Evolutionary conservation across 37 sponge, comb jelly and placozoan genomes (phyloP).

Genomic region (Corticium candelabrum): DNA sequence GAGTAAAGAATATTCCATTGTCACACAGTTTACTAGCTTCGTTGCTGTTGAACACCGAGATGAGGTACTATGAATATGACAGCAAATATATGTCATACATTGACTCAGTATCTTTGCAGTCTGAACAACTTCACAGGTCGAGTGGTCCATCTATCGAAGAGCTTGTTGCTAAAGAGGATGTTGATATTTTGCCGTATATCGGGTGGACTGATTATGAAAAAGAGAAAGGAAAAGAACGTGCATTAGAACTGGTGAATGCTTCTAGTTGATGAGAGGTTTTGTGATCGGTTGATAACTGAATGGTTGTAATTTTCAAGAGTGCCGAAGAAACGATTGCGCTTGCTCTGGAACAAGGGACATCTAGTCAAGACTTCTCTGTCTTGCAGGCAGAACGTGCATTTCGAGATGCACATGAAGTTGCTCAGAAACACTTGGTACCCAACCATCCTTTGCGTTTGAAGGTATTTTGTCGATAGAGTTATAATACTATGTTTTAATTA

Average conservation of each 20-base stretch:
- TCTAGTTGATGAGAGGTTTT: not conserved
- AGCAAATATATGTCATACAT: not conserved
- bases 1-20: slow-evolving; percentile 86
- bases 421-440: slow-evolving; percentile 9
- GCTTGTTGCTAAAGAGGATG: slow-evolving; percentile 57
- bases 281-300: not conserved
- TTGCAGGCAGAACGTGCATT: slow-evolving; percentile 5
- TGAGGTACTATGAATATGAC: slow-evolving; percentile 37
- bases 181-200: slow-evolving; percentile 81
- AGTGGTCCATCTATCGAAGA: slow-evolving; percentile 70
- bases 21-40: slow-evolving; percentile 97
- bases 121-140: slow-evolving; percentile 57
- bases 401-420: not conserved
- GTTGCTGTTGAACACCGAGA: slow-evolving; percentile 93
- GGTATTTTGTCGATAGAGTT: slow-evolving; percentile 14
- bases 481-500: not conserved
- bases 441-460: slow-evolving; percentile 18
- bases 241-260: not conserved
- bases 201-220: slow-evolving; percentile 63
- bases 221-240: no score
- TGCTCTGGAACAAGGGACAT: not conserved
- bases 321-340: not conserved
- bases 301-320: slow-evolving; percentile 9
- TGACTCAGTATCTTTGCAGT: slow-evolving; percentile 18
- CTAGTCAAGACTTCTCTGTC: not conserved